Evolutionary conservation across 1,140 invertebrate species (phyloP), one percentile per base, ranked within the genome.

Genomic region (Cardiocondyla obscurior): DNA sequence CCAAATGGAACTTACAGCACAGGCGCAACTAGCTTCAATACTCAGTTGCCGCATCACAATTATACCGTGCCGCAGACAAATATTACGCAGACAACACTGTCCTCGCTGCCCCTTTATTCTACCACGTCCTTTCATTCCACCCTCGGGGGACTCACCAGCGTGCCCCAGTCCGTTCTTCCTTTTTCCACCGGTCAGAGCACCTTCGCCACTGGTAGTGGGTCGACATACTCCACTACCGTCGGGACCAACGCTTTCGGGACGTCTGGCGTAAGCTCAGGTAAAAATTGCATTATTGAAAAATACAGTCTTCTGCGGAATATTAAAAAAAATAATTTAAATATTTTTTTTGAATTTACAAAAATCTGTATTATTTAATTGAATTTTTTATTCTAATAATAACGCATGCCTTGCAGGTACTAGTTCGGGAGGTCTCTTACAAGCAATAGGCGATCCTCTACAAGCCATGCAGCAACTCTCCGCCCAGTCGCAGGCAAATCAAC

Each of bases 391-490:
- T 64, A 10, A 46, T 58, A 30, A 46, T 25, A 49, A 74, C n/a
- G 4, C 2, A 12, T 58, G 5, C 57, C 49, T 28, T 28, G 44
- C 72, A 94, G 93, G 92, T 84, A 85, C 90, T 73, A 90, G 90
- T 82, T 92, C 94, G 39, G 91, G 91, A 72, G 90, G 92, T 67
- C 83, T 94, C 57, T 90, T 94, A 19, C 93, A 93, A 88, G 88
- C 94, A 39, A 93, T 94, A 83, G 88, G 90, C 28, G 94, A 94
- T 83, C 94, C 93, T 28, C 76, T 94, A 6, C 93, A 94, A 76
- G 93, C 93, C 5, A 94, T 94, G 92, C 94, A 94, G 76, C 93
- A 94, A 74, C 86, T 94, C 1, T 94, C 94, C 12, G 93, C 92
- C 28, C 93, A 94, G 79, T 94, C 94, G 0, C 94, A 94, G 60